Evolutionary conservation across 2,113 vertebrate genomes (phyloP), one percentile per base, ranked within the genome.

Genomic region (Datnioides undecimradiatus): DNA sequence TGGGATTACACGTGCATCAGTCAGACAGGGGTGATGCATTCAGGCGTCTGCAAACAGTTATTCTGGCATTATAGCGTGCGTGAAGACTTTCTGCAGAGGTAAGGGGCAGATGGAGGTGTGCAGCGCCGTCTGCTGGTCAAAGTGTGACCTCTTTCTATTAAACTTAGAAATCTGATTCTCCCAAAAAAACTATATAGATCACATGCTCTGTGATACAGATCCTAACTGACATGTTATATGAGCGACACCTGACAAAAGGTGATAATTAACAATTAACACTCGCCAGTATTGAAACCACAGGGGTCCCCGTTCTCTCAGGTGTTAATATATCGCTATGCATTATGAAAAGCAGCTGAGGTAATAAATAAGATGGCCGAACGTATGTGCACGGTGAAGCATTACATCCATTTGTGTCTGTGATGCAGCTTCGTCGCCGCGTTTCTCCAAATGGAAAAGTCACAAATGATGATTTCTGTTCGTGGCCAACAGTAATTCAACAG

Each of bases 121-220:
- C 11, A 1, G 14, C 43, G 43, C 73, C 66, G 52, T 52, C 80
- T 77, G 52, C 52, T 77, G 67, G 73, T 65, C 23, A 11, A 55
- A 12, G 13, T 29, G 27, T 0, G 2, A 51, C 13, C 12, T 11
- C 31, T 41, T 27, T 36, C 2, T 48, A 17, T 38, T 9, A 46
- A 40, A 2, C 27, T 27, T 11, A 6, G 8, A 60, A 4, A 2
- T 29, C 19, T n/a, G n/a, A n/a, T n/a, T n/a, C n/a, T n/a, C n/a
- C n/a, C n/a, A n/a, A 51, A 19, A 54, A 41, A 12, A 52, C 5
- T 7, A 52, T 10, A 16, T 14, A 40, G 65, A 10, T 54, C 51
- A 33, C 23, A 57, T 29, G 5, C 12, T 31, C 25, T 54, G 1
- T 33, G 25, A 14, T 8, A n/a, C 17, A 12, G 1, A 29, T 33